Evolutionary conservation across 2,888 invertebrate species (phyloP), one percentile per base, ranked within the genome.

Genomic region (Beris chalybata): DNA sequence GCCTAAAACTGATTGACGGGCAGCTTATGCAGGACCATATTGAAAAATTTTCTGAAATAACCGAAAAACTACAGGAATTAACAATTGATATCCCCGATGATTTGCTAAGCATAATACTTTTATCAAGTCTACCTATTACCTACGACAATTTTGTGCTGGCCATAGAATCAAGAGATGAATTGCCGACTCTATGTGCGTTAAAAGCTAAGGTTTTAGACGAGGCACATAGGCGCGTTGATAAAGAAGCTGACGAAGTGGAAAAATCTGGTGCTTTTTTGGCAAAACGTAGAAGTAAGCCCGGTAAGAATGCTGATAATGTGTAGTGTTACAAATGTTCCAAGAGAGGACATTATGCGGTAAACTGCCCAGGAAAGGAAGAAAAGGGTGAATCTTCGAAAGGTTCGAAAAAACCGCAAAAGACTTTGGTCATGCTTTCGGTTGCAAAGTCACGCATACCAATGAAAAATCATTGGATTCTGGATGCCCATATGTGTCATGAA

Each of bases 111-210:
- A 72, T 70, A 15, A 70, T 71, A 6, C 57, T 71, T 22, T 64
- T 71, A 5, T 70, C 71, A 11, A 68, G 70, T 15, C 53, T 72
- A 7, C 70, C 71, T 38, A 55, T 65, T 32, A 38, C 55, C 0
- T 71, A 64, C 30, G 71, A 71, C 29, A 70, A 64, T 9, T 70
- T 71, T 29, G 69, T 72, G 2, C 56, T 71, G 4, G 70, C 69
- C n/a, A 70, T 71, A 4, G 70, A 72, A 22, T 52, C 68, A 3
- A 67, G 71, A 45, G 69, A 72, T 58, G 22, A 29, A 4, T 48
- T 70, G 31, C 71, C 69, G n/a, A 48, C 31, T 31, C 30, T 48
- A 5, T 12, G 13, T n/a, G 29, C 29, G 4, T 52, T 57, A 48
- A 56, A 65, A 57, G 11, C 32, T 11, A 57, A 55, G 31, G 13